Evolutionary conservation across 2,113 vertebrate species (phyloP).

Genomic region (Campylomormyrus numenius): DNA sequence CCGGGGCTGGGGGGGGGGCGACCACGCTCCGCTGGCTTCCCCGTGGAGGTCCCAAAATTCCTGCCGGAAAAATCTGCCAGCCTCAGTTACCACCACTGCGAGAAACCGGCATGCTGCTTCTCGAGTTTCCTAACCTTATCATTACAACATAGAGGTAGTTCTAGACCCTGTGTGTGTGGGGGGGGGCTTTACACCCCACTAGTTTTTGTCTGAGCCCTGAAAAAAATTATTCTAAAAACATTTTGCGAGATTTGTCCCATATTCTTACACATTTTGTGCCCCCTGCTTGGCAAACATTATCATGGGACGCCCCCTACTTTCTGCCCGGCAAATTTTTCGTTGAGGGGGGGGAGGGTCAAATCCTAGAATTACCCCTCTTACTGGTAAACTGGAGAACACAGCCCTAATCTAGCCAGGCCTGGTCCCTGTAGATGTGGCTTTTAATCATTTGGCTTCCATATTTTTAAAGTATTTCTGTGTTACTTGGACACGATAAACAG

Average conservation of each 20-base stretch:
- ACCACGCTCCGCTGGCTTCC: neutral
- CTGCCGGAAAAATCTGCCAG: neutral
- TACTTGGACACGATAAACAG: neutral
- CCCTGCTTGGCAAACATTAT: neutral
- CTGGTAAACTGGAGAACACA: neutral
- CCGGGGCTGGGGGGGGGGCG: neutral
- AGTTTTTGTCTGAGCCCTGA: no score
- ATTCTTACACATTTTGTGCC: neutral
- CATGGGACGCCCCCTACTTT: no score
- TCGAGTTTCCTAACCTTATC: neutral
- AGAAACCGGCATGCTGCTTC: neutral
- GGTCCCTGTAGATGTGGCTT: neutral
- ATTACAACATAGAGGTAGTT: neutral
- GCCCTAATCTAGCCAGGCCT: neutral
- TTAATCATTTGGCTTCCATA: neutral
- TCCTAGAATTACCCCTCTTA: neutral
- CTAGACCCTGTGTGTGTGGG: neutral
- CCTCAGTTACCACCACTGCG: neutral
- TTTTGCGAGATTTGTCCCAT: neutral
- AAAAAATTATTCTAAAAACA: neutral
- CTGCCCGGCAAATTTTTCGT: no score
- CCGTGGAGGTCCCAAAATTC: neutral
- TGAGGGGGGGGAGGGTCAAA: neutral
- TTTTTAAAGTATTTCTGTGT: neutral
- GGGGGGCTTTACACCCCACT: neutral